Percentiles rank a stretch among this genome's conserved stretches.
Conservation (phyloP, 1,140 invertebrate genomes). For the Archegozetes longisetosus region DNA sequence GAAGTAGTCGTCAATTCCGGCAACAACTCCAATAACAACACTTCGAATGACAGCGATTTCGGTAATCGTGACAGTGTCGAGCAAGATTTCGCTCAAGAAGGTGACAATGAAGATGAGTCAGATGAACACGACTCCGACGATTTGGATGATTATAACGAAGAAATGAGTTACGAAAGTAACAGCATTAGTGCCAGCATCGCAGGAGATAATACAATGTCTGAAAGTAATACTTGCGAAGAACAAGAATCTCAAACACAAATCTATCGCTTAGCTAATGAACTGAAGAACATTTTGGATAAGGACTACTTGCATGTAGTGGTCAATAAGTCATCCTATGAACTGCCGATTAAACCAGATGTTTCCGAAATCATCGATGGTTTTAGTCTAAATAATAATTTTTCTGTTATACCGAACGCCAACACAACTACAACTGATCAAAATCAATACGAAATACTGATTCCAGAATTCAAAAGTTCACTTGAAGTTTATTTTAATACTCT, state of each 20-base stretch:
- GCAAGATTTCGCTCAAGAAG: neutral
- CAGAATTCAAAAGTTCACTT: slow-evolving; percentile 5
- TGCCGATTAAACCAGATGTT: neutral
- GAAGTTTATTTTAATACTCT: slow-evolving; percentile 12
- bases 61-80: neutral
- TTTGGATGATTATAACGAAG: neutral
- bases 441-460: neutral
- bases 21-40: neutral
- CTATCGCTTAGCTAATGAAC: neutral
- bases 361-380: neutral
- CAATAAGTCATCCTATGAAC: neutral
- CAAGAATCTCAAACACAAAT: neutral
- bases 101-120: neutral
- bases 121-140: neutral
- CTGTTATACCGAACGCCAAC: neutral
- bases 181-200: neutral
- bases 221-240: neutral
- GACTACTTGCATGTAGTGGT: neutral
- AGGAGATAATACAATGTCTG: neutral
- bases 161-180: neutral
- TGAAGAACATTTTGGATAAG: neutral
- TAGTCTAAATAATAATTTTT: neutral
- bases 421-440: neutral
- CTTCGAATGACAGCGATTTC: neutral
- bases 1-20: neutral